A percentile compares a stretch with the other conserved stretches of the same genome.
Evolutionary conservation across 2,797 vertebrate species (phyloP).

Genomic region (Austrolebias charrua): DNA sequence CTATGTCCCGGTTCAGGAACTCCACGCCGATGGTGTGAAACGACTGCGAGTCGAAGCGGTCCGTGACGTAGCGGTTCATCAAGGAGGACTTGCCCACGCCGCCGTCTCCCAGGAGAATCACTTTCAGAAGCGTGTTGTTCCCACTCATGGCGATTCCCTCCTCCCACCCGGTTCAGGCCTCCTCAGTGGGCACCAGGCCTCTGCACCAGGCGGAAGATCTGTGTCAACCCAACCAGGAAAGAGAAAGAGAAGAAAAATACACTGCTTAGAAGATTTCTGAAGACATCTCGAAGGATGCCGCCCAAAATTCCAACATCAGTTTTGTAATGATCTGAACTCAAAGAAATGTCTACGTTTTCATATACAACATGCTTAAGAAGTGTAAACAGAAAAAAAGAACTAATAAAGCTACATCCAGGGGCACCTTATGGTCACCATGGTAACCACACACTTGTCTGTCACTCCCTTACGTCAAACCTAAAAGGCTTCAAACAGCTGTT

Average conservation of each 20-base stretch:
- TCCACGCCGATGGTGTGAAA: constrained; percentile 99
- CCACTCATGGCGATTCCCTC: constrained; percentile 85
- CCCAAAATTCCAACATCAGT: neutral
- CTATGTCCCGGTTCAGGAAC: constrained; percentile 96
- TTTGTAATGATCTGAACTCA: too few relatives aligned
- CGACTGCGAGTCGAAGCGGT: constrained; percentile 96
- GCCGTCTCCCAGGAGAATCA: constrained; percentile 96
- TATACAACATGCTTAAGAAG: too few relatives aligned
- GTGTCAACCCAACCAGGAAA: constrained; percentile 59
- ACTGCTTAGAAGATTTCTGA: neutral
- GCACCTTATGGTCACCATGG: too few relatives aligned
- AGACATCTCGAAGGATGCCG: neutral
- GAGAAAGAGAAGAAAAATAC: constrained; percentile 19
- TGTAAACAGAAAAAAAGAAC: too few relatives aligned
- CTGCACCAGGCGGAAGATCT: constrained; percentile 52
- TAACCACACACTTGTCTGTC: too few relatives aligned
- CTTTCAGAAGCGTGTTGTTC: constrained; percentile 94
- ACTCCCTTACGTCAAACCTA: too few relatives aligned
- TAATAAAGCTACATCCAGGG: too few relatives aligned
- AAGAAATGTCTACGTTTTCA: too few relatives aligned
- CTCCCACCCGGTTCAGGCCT: constrained; percentile 50
- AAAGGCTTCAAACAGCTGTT: too few relatives aligned
- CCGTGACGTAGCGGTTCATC: constrained; percentile 98
- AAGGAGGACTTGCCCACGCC: constrained; percentile 97
- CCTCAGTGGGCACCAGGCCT: constrained; percentile 45